Evolutionary conservation across 2,888 invertebrate genomes (phyloP).

Genomic region (Acleris laterana): DNA sequence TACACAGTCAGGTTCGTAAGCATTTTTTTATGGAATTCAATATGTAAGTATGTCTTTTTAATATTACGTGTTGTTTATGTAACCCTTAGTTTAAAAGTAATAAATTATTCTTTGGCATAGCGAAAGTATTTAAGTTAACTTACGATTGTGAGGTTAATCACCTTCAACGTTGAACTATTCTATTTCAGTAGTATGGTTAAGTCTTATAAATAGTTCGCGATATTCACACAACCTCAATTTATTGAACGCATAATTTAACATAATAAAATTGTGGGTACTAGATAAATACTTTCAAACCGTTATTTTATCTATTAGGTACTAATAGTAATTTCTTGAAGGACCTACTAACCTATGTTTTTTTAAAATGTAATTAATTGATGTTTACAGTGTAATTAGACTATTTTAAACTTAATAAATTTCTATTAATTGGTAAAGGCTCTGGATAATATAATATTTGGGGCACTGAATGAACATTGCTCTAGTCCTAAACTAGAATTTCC

Average conservation of each 20-base stretch:
- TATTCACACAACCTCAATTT: not conserved
- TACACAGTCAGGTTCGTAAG: conserved; percentile 44
- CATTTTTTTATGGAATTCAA: conserved; percentile 1
- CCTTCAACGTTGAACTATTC: conserved; percentile 16
- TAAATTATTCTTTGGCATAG: conserved; percentile 6
- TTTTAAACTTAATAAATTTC: no score
- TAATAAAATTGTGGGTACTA: not conserved
- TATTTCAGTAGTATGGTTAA: conserved; percentile 8
- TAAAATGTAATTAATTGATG: no score
- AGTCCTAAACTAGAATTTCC: no score
- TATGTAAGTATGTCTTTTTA: not conserved
- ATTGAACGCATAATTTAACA: not conserved
- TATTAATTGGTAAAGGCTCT: no score
- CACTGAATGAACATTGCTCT: no score
- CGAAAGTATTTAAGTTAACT: conserved; percentile 13
- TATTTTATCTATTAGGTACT: no score
- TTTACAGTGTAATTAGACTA: no score
- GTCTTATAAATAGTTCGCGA: conserved; percentile 1
- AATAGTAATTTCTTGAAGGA: no score
- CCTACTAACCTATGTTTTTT: no score
- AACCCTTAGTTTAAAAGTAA: no score
- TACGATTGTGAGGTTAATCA: conserved; percentile 27
- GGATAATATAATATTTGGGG: no score
- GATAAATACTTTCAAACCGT: no score
- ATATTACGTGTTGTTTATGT: not conserved